A percentile compares a stretch with the other conserved stretches of the same genome.
Conservation (phyloP, 2,113 vertebrate species). For the Indicator indicator region DNA sequence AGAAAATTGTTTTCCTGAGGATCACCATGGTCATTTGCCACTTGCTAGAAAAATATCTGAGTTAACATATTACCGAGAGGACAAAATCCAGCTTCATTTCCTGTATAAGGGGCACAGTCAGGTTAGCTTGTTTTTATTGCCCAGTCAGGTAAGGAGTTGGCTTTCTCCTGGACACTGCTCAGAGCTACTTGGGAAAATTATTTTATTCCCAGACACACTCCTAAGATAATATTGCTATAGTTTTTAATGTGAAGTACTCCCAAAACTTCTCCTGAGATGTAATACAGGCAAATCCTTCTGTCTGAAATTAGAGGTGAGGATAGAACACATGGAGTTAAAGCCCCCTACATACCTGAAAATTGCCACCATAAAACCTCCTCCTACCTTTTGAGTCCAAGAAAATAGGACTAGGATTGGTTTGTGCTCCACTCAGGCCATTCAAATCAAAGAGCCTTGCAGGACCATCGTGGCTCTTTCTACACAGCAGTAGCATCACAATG, state of each 20-base stretch:
- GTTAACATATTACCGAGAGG: not conserved
- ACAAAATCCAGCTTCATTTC: not conserved
- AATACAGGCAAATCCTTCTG: not conserved
- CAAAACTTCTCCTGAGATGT: not conserved
- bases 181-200: not conserved
- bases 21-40: not conserved
- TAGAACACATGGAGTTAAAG: not conserved
- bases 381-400: not conserved
- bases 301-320: not conserved
- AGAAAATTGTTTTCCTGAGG: not conserved
- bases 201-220: not conserved
- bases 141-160: not conserved
- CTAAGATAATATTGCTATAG: not conserved
- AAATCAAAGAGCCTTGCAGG: not conserved
- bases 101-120: not conserved
- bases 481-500: not conserved
- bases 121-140: not conserved
- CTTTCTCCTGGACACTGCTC: not conserved
- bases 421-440: not conserved
- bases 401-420: not conserved
- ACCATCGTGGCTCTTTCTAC: not conserved
- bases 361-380: not conserved
- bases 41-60: not conserved
- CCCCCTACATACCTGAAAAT: not conserved
- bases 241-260: not conserved